Evolutionary conservation across 2,797 vertebrate species (phyloP).

Genomic region (Geotrypetes seraphini): DNA sequence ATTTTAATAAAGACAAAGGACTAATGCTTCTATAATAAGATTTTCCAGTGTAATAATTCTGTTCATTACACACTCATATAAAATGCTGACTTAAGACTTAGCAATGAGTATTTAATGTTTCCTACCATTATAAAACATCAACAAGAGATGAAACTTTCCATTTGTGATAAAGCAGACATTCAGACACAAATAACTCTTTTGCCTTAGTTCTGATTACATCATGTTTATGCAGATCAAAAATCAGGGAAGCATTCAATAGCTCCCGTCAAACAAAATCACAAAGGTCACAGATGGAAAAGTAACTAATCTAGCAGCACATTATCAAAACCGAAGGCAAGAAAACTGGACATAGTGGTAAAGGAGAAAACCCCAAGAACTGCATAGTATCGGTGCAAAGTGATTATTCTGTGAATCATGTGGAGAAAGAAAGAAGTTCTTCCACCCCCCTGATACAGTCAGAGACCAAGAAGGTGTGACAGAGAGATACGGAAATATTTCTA

Average conservation of each 20-base stretch:
- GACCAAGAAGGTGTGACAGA: too few species aligned
- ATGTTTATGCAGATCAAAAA: not conserved
- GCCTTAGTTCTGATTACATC: not conserved
- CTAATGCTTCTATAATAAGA: constrained; percentile 2
- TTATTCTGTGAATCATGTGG: too few species aligned
- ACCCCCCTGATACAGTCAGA: too few species aligned
- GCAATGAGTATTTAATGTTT: not conserved
- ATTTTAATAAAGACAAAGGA: too few species aligned
- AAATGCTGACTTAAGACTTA: not conserved
- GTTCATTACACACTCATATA: too few species aligned
- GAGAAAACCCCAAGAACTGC: too few species aligned
- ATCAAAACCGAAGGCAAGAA: too few species aligned
- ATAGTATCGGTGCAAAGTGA: too few species aligned
- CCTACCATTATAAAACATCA: not conserved
- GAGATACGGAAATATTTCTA: too few species aligned
- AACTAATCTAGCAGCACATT: not conserved
- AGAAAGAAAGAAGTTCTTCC: too few species aligned
- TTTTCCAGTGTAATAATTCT: constrained; percentile 8
- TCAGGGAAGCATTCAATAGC: not conserved
- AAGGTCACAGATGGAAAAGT: not conserved
- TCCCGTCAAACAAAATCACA: not conserved
- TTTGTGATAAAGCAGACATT: not conserved
- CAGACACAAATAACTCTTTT: too few species aligned
- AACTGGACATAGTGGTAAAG: too few species aligned
- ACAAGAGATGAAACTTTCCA: not conserved